A percentile compares a stretch with the other conserved stretches of the same genome.
These are phyloP conservation scores for Anarsia innoxiella DNA, from an alignment of 2,888 invertebrate species.

Conservation along the genomic window DNA sequence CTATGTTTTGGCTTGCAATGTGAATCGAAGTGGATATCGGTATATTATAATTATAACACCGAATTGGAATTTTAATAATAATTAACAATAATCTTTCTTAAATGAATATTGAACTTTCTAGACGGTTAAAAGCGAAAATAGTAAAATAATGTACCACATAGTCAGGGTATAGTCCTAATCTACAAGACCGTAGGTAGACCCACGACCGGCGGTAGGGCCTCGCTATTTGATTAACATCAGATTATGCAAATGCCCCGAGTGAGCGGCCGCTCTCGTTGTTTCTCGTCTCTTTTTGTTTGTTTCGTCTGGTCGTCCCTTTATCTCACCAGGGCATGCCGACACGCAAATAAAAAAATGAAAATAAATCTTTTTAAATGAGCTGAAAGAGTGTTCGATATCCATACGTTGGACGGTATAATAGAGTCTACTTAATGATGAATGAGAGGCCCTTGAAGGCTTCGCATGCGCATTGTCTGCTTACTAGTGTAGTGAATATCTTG, in stretches of 20 bases:
- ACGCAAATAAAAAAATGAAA: conserved; percentile 59
- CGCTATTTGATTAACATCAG: conserved; percentile 72
- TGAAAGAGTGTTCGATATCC: conserved; percentile 66
- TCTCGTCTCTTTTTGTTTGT: conserved; percentile 58
- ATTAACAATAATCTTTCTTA: no score
- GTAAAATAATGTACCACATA: no score
- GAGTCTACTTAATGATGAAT: conserved; percentile 62
- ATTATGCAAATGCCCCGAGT: conserved; percentile 71
- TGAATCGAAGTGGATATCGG: no score
- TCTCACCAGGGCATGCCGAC: conserved; percentile 67
- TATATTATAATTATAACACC: no score
- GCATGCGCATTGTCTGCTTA: conserved; percentile 43
- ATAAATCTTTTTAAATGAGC: conserved; percentile 62
- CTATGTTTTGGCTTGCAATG: no score
- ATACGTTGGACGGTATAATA: conserved; percentile 54
- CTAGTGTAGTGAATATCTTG: conserved; percentile 32
- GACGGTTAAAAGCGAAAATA: no score
- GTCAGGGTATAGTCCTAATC: no score
- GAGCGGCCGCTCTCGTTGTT: conserved; percentile 68
- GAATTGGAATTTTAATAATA: no score
- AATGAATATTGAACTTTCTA: no score
- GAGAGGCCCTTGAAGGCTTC: conserved; percentile 45
- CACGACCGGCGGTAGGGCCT: conserved; percentile 35
- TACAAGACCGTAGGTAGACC: no score
- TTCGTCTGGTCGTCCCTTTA: conserved; percentile 58